These are phyloP conservation scores for Lypha dubia DNA, from an alignment of 2,888 invertebrate species.

Conservation along the genomic window DNA sequence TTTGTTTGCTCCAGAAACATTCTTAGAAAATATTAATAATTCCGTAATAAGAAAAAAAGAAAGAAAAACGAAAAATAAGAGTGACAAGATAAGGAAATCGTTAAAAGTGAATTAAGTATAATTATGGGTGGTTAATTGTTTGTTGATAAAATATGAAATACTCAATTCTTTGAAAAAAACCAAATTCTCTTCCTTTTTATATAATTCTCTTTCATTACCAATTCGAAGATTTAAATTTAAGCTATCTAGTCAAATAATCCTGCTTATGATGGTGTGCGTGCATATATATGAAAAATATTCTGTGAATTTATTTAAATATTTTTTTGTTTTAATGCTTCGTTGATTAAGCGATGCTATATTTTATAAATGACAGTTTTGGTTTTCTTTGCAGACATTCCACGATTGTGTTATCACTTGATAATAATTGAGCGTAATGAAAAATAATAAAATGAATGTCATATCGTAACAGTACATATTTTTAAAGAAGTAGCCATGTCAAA, in stretches of 20 bases:
- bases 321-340: conserved; percentile 48
- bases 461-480: too few species aligned
- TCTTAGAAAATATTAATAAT: not conserved
- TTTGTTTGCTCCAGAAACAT: conserved; percentile 18
- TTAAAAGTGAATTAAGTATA: not conserved
- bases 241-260: too few species aligned
- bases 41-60: too few species aligned
- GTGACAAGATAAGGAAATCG: not conserved
- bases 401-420: too few species aligned
- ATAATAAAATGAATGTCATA: too few species aligned
- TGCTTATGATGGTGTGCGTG: too few species aligned
- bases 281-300: not conserved
- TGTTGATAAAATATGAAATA: not conserved
- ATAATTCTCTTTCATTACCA: too few species aligned
- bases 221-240: not conserved
- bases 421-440: too few species aligned
- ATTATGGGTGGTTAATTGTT: not conserved
- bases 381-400: too few species aligned
- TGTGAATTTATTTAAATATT: not conserved
- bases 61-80: not conserved
- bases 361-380: conserved; percentile 2
- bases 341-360: conserved; percentile 60
- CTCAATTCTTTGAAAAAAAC: not conserved
- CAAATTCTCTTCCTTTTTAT: not conserved
- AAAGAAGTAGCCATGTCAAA: too few species aligned